Evolutionary conservation across 2,797 vertebrate genomes (phyloP).

Genomic region (Pipistrellus kuhlii): DNA sequence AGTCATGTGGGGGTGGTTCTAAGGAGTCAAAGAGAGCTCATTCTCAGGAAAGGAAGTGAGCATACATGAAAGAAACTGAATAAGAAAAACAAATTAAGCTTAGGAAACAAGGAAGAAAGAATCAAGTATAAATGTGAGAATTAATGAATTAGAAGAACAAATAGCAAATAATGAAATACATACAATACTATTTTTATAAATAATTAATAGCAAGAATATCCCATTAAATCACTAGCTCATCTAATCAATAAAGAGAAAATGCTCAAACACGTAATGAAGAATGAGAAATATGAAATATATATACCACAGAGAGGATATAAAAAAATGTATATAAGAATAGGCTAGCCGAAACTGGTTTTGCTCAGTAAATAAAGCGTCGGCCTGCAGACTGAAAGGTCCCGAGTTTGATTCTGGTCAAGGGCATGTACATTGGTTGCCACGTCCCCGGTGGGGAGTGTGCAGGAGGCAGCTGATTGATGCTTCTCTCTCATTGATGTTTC

Average conservation of each 20-base stretch:
- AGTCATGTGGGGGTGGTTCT: accelerated
- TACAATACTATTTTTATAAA: neutral
- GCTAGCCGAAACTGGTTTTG: neutral
- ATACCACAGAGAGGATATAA: neutral
- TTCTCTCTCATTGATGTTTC: no score
- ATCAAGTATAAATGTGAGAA: neutral
- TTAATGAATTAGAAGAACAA: slow-evolving; percentile 6
- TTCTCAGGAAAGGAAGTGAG: neutral
- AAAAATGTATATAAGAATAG: neutral
- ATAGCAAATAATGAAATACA: neutral
- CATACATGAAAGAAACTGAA: neutral
- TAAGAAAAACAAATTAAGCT: slow-evolving; percentile 9
- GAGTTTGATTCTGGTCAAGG: no score
- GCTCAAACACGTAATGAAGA: neutral
- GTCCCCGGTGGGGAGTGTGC: no score
- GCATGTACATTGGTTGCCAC: no score
- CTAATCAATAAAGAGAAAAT: slow-evolving; percentile 30
- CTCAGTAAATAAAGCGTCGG: no score
- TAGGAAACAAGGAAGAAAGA: neutral
- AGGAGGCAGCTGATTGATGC: no score
- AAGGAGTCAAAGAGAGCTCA: neutral
- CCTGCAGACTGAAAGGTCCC: no score
- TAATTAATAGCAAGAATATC: neutral
- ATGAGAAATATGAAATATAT: neutral
- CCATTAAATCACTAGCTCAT: neutral